Conservation (phyloP, 1,140 invertebrate genomes). For the Steinernema khuongi region DNA sequence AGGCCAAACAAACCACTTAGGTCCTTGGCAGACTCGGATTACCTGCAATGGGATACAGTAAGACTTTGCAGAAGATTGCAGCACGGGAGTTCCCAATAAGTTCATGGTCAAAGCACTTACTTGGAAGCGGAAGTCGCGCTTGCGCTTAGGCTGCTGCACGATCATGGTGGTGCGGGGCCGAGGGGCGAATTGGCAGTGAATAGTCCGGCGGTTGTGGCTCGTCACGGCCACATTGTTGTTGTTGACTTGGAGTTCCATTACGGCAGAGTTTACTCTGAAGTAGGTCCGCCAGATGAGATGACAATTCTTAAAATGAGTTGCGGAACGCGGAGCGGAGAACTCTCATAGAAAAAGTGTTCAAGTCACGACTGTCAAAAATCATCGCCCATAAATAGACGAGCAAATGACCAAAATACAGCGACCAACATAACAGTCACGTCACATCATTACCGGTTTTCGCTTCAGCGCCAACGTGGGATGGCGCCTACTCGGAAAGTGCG, state of each 20-base stretch:
- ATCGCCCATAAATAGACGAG: not conserved
- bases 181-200: not conserved
- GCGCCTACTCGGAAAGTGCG: not conserved
- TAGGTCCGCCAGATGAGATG: no score
- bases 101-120: not conserved
- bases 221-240: not conserved
- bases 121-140: constrained; percentile 31
- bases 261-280: not conserved
- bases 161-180: not conserved
- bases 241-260: not conserved
- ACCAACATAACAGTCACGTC: not conserved
- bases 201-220: not conserved
- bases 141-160: constrained; percentile 2
- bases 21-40: constrained; percentile 24
- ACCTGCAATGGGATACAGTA: constrained; percentile 25
- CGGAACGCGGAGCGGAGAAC: not conserved
- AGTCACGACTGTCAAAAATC: not conserved
- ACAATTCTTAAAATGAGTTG: not conserved
- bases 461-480: not conserved
- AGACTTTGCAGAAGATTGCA: no score
- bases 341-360: not conserved
- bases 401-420: constrained; percentile 4
- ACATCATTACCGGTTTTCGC: not conserved
- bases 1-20: constrained; percentile 37
- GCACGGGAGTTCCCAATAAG: no score